phyloP scores from a whole-genome alignment of 2,888 invertebrate species.

The Pachycephus smyrnensis region DNA sequence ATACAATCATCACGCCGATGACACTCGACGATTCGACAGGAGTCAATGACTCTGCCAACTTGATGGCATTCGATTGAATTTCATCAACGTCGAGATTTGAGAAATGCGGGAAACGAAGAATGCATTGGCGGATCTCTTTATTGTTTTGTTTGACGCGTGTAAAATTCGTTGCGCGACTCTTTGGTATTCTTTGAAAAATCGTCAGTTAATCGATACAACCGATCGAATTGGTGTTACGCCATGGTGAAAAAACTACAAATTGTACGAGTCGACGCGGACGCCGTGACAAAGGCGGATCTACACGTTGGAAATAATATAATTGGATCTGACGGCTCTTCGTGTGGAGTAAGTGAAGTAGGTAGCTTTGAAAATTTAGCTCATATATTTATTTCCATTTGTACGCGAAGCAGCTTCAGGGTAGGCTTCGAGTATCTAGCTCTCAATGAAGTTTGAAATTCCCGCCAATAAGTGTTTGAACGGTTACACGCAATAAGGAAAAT shows the following conservation, averaged over 20 bases:
- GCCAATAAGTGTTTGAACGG: background rate
- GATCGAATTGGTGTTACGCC: background rate
- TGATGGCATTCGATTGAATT: background rate
- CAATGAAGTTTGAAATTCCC: background rate
- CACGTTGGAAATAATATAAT: slow-evolving; percentile 48
- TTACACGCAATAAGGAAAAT: background rate
- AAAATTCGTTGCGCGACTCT: background rate
- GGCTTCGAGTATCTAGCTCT: background rate
- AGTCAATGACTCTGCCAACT: background rate
- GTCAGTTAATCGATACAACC: background rate
- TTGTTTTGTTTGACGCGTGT: background rate
- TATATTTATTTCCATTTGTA: background rate
- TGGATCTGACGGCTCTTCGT: slow-evolving; percentile 27
- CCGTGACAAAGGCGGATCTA: slow-evolving; percentile 43
- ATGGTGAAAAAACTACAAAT: slow-evolving; percentile 48
- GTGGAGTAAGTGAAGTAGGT: slow-evolving; percentile 38
- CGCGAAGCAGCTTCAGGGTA: background rate
- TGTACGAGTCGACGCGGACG: slow-evolving; percentile 44
- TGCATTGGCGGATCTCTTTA: background rate
- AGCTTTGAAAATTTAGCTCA: background rate
- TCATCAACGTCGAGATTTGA: background rate
- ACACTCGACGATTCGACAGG: too few relatives aligned
- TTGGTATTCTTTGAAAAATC: background rate
- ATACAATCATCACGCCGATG: background rate
- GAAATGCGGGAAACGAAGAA: background rate